Base-by-base conservation (phyloP, 2,113 vertebrate genomes). In the Paracyprichromis sp. region DNA sequence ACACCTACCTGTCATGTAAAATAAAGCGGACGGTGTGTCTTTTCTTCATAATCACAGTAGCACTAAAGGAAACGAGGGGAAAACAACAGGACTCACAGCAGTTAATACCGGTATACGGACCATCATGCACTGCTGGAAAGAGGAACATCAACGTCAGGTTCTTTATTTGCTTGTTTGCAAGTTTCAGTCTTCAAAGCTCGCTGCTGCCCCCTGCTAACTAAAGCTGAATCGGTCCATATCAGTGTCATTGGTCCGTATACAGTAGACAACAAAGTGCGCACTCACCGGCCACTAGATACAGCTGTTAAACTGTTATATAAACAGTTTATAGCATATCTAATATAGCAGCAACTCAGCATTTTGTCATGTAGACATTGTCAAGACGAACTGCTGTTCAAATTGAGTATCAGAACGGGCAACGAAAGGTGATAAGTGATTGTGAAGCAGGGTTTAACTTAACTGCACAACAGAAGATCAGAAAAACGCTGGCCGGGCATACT, bases 1-100 rank as follows among this genome's bases (percentile, higher is more conserved):
- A 2, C 29, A 21, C 73, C 26, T 95, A 96, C 96, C 96, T 95
- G 94, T 95, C 71, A 89, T 86, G 14, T 83, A 83, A 93, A 88
- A 88, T 87, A 85, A 92, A 83, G 94, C 93, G 11, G 87, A 88
- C 89, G 87, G 83, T 10, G 80, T 31, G 12, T 85, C 26, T 86
- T 84, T 71, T 88, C 80, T 89, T 90, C 89, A 93, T 90, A 95
- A 94, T 96, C 84, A 92, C 94, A 89, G 73, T 19, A 59, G 21
- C 81, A 71, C 26, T n/a, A 69, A 40, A 54, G 34, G 61, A 84
- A 80, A 88, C 63, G 52, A 76, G 56, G 85, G 80, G 61, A 29
- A 53, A 76, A 38, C 85, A 66, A 57, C 13, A 9, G 21, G 7
- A 63, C 24, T 8, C 31, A 71, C 71, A n/a, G 63, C 57, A 34